These are phyloP conservation scores for Erpornis zantholeuca DNA, from an alignment of 2,113 vertebrate genomes.

Conservation along the genomic window DNA sequence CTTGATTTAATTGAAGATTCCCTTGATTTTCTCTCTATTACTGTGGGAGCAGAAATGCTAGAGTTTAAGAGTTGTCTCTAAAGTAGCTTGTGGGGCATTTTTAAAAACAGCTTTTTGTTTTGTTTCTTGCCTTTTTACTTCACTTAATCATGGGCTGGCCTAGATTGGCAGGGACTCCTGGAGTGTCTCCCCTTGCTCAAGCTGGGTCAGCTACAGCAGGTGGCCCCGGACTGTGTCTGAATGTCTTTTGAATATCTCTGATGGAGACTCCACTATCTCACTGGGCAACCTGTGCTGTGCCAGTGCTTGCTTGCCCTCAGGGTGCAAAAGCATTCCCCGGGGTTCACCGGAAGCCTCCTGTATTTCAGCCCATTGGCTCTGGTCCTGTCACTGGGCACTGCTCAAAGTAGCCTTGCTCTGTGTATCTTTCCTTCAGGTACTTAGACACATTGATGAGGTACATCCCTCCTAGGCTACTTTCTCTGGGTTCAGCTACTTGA, in stretches of 20 bases:
- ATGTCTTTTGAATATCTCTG: background rate
- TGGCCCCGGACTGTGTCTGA: background rate
- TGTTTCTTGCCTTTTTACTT: background rate
- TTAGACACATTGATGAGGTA: background rate
- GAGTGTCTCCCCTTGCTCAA: background rate
- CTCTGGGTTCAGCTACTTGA: background rate
- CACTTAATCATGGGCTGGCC: background rate
- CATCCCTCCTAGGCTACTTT: background rate
- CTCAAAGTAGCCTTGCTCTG: background rate
- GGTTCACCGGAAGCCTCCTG: background rate
- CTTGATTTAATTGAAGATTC: background rate
- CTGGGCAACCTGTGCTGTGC: background rate
- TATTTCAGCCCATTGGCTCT: background rate
- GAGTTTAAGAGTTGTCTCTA: background rate
- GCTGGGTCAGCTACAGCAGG: background rate
- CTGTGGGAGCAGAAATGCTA: background rate
- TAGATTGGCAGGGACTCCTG: background rate
- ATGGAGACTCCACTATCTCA: accelerated
- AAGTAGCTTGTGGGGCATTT: background rate
- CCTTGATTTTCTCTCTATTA: background rate
- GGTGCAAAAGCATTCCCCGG: background rate
- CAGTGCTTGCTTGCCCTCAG: background rate
- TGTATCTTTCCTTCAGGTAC: background rate
- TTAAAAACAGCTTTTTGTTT: background rate
- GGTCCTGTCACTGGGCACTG: background rate